These are phyloP conservation scores for Papilio helenus DNA, from an alignment of 1,140 invertebrate species.

Conservation along the genomic window DNA sequence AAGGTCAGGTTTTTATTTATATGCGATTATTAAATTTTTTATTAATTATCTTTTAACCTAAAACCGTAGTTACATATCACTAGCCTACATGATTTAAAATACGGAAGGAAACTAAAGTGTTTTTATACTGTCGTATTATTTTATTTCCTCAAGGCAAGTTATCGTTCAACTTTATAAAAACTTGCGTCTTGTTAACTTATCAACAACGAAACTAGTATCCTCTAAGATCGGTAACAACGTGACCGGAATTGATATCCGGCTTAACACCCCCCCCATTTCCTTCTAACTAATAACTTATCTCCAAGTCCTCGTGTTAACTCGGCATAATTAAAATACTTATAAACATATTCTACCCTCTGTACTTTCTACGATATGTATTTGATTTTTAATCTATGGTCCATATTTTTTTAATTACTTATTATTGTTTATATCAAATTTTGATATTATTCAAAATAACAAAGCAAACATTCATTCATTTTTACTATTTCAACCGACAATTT, in stretches of 20 bases:
- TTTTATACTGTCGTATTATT: neutral
- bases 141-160: neutral
- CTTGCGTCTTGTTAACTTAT: neutral
- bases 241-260: conserved; percentile 8
- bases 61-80: too few relatives aligned
- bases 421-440: too few relatives aligned
- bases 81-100: too few relatives aligned
- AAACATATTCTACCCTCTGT: neutral
- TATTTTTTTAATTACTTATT: neutral
- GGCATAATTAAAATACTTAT: neutral
- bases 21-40: too few relatives aligned
- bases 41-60: too few relatives aligned
- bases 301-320: neutral
- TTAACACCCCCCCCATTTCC: neutral
- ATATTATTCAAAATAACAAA: neutral
- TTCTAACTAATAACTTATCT: neutral
- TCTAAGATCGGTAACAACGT: conserved; percentile 10
- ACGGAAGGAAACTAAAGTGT: neutral
- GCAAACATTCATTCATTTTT: neutral
- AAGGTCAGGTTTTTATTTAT: too few relatives aligned
- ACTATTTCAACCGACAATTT: neutral
- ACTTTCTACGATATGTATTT: neutral
- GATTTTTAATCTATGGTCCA: neutral
- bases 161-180: neutral
- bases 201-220: neutral